A percentile compares a stretch with the other conserved stretches of the same genome.
Evolutionary conservation across 2,797 vertebrate genomes (phyloP).

Genomic region (Myiothlypis chrysogaster): DNA sequence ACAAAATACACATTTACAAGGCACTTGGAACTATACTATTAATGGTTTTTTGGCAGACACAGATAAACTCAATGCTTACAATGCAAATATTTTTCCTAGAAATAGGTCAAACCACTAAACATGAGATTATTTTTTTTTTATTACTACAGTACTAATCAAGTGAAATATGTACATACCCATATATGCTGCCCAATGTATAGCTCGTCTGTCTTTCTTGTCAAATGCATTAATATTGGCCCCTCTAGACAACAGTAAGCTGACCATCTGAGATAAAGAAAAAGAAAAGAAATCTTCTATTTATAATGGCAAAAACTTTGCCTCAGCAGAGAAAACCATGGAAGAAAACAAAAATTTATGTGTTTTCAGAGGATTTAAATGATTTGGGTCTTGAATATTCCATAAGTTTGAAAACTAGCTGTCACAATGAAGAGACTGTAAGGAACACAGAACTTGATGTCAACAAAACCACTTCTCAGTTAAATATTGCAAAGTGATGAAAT

Average conservation of each 20-base stretch:
- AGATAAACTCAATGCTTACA: neutral
- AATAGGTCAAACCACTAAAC: neutral
- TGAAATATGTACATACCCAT: slow-evolving; percentile 86
- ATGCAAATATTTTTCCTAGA: neutral
- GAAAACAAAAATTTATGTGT: neutral
- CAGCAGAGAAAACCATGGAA: neutral
- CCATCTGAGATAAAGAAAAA: slow-evolving; percentile 84
- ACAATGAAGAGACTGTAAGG: neutral
- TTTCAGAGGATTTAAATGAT: neutral
- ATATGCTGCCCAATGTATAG: slow-evolving; percentile 98
- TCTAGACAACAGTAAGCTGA: slow-evolving; percentile 93
- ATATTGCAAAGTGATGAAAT: neutral
- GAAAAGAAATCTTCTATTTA: neutral
- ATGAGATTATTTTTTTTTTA: neutral
- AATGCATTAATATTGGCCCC: slow-evolving; percentile 99
- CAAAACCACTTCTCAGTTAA: neutral
- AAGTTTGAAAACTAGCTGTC: neutral
- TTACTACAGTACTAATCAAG: neutral
- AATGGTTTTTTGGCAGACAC: neutral
- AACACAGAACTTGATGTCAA: neutral
- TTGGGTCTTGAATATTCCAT: neutral
- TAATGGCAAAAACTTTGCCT: neutral
- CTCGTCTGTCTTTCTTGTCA: slow-evolving; percentile 98
- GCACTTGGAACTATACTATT: neutral
- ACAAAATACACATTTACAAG: neutral